A percentile compares a stretch with the other conserved stretches of the same genome.
Conservation (phyloP, 2,797 vertebrate species). For the Falco berigora region DNA sequence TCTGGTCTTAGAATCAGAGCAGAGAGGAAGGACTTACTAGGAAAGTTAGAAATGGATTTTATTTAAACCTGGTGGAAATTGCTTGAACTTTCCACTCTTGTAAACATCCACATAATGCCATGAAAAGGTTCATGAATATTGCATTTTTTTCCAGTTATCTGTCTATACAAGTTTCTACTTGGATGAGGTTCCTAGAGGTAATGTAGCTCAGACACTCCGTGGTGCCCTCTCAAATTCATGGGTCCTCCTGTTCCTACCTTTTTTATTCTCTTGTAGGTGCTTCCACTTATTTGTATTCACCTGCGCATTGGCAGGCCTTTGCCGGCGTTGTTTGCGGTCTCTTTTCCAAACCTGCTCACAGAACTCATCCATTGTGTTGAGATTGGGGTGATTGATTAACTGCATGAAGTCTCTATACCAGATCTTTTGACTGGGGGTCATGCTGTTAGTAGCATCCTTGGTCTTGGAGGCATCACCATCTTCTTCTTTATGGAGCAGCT, state of each 20-base stretch:
- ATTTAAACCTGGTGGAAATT: conserved; percentile 71
- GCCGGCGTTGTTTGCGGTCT: conserved; percentile 89
- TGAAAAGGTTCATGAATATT: conserved; percentile 79
- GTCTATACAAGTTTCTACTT: conserved; percentile 80
- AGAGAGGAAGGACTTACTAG: conserved; percentile 47
- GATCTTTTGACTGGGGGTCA: conserved; percentile 85
- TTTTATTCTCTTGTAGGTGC: conserved; percentile 96
- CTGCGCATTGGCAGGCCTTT: conserved; percentile 81
- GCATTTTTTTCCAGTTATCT: conserved; percentile 83
- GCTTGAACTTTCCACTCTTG: conserved; percentile 73
- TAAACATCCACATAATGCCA: conserved; percentile 88
- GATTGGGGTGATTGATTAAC: conserved; percentile 92
- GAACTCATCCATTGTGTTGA: conserved; percentile 96
- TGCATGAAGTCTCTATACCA: conserved; percentile 99
- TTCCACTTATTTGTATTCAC: conserved; percentile 91
- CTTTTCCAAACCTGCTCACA: conserved; percentile 99
- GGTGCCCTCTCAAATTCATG: conserved; percentile 97
- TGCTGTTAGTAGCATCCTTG: conserved; percentile 76
- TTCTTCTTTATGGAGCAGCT: conserved; percentile 85
- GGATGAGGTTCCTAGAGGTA: conserved; percentile 79
- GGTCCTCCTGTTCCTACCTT: conserved; percentile 97
- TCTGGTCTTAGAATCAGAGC: conserved; percentile 36
- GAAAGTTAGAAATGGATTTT: conserved; percentile 70
- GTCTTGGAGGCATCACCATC: conserved; percentile 70
- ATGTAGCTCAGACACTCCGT: conserved; percentile 88